A percentile compares a stretch with the other conserved stretches of the same genome.
Conservation (phyloP, 2,797 vertebrate species). For the Lepilemur ruficaudatus region DNA sequence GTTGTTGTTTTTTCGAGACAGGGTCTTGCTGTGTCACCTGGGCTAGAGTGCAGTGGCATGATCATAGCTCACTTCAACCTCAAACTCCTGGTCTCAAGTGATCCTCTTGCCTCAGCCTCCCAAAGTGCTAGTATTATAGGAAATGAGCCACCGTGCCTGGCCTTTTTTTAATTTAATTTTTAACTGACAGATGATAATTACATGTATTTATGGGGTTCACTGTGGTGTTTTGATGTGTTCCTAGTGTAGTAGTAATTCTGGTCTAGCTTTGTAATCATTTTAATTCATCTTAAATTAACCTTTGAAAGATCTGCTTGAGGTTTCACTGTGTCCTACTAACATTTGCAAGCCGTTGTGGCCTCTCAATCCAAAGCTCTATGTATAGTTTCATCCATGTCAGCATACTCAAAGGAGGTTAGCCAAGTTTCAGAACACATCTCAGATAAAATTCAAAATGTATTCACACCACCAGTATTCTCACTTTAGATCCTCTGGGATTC, state of each 20-base stretch:
- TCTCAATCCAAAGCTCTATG: background rate
- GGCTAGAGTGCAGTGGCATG: background rate
- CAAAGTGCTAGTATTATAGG: too few species aligned
- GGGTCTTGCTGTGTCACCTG: background rate
- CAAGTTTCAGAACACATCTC: background rate
- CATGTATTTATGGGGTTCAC: background rate
- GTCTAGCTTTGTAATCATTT: slow-evolving; percentile 38
- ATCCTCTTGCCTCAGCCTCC: background rate
- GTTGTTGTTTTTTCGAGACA: background rate
- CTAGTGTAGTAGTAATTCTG: background rate
- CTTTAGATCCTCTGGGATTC: background rate
- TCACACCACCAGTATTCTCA: background rate
- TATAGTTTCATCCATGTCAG: background rate
- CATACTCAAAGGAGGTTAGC: background rate
- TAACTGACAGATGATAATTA: background rate
- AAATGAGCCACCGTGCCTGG: accelerated
- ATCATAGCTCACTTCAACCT: background rate
- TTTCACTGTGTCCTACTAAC: background rate
- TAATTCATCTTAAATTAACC: slow-evolving; percentile 5
- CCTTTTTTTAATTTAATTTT: background rate
- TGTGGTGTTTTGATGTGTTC: background rate
- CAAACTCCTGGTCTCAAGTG: background rate
- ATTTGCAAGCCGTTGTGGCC: background rate
- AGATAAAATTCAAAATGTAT: background rate
- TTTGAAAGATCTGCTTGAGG: background rate